Base-by-base conservation (phyloP, 2,888 invertebrate species). In the Ligdia adustata region DNA sequence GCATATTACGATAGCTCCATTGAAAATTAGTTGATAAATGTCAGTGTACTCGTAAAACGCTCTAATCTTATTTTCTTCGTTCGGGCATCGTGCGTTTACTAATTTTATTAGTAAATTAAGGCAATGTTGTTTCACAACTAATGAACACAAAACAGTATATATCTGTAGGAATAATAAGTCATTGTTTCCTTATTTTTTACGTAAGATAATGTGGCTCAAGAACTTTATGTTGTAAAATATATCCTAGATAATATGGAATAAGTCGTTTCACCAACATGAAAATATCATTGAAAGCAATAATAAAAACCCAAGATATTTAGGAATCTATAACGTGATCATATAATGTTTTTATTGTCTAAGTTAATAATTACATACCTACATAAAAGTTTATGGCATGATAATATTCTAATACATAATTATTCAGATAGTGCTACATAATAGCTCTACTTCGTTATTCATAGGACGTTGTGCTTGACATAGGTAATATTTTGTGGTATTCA, bases 261-360 rank as follows among this genome's bases (percentile, higher is more conserved):
- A 79, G 78, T 67, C 62, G 66, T 72, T 64, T 73, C 70, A 79
- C 79, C 79, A 79, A 79, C 82, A 71, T 79, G 79, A 78, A 76
- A 79, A 76, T 81, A 82, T 82, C 80, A 82, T 74, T 72, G 55
- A 81, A 83, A 85, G 82, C 84, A 85, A 84, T 85, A 84, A 75
- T 75, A 65, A 75, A 73, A 64, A 60, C 22, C 71, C 69, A 75
- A 62, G 57, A 60, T 75, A 69, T 47, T 51, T 66, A 69, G 72
- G 61, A 51, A 60, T 58, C 46, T 60, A 49, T 60, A 57, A 69
- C 55, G 64, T 70, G 60, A 62, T 62, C 57, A 50, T n/a, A n/a
- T 45, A 50, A 42, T 46, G 59, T n/a, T n/a, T n/a, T n/a, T n/a
- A n/a, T n/a, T 29, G 33, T 39, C 34, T 43, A 48, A 64, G 61